Base-by-base conservation (phyloP, 1,140 invertebrate species). In the Colletes latitarsis region DNA sequence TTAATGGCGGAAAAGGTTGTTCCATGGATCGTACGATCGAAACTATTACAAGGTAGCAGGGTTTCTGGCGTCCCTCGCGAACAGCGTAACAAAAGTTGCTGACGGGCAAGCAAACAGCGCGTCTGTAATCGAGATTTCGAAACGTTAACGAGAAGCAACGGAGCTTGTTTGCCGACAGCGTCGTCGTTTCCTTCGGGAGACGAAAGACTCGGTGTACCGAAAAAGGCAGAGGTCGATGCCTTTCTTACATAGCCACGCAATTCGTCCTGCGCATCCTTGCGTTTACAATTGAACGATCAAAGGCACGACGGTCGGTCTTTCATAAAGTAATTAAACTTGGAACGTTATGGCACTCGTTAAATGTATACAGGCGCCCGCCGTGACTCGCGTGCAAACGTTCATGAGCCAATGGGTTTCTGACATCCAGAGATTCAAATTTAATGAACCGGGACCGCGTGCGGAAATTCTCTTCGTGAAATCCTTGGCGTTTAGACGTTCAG, bases 241-340 rank as follows among this genome's bases (percentile, higher is more conserved):
- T 46, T 72, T 64, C 46, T 30, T 53, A n/a, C 17, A 8, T 10
- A 2, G 21, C 15, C 6, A 6, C 4, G 15, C 43, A 14, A 17
- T 9, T 30, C 62, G 12, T n/a, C 15, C 21, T 17, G 8, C 41
- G 3, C n/a, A 6, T 46, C 14, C 43, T 10, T 15, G 14, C 9
- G 14, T 39, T n/a, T 2, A 14, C n/a, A 30, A 19, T 55, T 19
- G 19, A 8, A 14, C 69, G 39, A 73, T 79, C 57, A 79, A 79
- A 73, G 57, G 6, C 9, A 8, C 43, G 41, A 49, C n/a, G 5
- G 64, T 6, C 9, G 17, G 19, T 0, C 4, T 52, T 67, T 43
- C n/a, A 30, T 43, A 19, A 46, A 68, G 63, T 58, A 76, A 76
- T 76, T 46, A 68, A 68, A 76, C 62, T 75, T 75, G 46, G n/a